phyloP scores from a whole-genome alignment of 92 coral and sea anemone genomes.

The Porites cylindrica region DNA sequence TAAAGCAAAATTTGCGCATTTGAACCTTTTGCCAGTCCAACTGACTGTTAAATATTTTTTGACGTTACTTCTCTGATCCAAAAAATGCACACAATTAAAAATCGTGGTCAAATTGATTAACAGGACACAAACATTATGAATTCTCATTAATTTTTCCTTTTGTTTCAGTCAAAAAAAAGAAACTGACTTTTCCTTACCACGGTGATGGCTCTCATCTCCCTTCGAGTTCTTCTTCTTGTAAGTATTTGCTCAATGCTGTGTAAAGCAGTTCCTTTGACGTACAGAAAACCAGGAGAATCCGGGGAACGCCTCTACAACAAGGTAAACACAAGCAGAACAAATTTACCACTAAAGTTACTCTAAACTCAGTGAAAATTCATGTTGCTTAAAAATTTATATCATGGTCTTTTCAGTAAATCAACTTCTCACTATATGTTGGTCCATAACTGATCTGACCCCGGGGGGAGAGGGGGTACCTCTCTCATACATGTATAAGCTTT shows the following conservation, averaged over 20 bases:
- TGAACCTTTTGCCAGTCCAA: neutral
- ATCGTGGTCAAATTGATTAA: no score
- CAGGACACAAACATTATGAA: no score
- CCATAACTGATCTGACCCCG: no score
- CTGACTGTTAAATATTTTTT: neutral
- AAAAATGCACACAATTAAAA: no score
- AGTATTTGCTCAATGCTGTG: neutral
- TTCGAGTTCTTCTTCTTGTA: neutral
- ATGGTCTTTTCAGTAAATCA: no score
- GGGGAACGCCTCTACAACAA: slow-evolving; percentile 8
- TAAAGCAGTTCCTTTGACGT: slow-evolving; percentile 14
- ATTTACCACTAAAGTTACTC: neutral
- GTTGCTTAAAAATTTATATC: no score
- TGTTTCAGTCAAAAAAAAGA: neutral
- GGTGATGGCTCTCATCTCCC: neutral
- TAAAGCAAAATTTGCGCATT: no score
- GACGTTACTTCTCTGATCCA: neutral
- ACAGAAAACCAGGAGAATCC: neutral
- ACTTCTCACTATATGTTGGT: no score
- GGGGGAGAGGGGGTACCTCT: no score
- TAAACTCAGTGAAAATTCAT: no score
- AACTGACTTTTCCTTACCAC: neutral
- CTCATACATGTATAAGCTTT: no score
- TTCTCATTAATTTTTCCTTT: neutral
- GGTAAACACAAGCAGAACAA: neutral